These are phyloP conservation scores for Ophion costatus DNA, from an alignment of 2,888 invertebrate species.

Conservation along the genomic window DNA sequence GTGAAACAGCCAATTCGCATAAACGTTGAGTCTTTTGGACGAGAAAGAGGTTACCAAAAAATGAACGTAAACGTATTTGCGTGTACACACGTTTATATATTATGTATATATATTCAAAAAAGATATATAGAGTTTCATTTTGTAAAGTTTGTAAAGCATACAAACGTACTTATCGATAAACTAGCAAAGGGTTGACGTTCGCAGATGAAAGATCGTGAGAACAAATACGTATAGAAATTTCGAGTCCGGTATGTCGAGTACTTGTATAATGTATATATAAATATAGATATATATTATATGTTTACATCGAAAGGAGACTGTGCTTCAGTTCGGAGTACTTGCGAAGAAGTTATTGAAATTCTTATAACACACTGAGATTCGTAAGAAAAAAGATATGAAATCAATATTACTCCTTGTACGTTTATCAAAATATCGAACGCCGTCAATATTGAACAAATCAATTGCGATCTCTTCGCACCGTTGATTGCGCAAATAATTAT, in stretches of 20 bases:
- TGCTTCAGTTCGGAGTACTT: slow-evolving; percentile 55
- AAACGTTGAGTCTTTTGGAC: slow-evolving; percentile 24
- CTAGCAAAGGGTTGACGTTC: slow-evolving; percentile 41
- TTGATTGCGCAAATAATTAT: slow-evolving; percentile 14
- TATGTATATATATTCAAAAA: slow-evolving; percentile 47
- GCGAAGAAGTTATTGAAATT: slow-evolving; percentile 17
- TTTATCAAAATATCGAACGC: slow-evolving; percentile 54
- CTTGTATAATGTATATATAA: slow-evolving; percentile 29
- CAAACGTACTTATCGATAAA: slow-evolving; percentile 36
- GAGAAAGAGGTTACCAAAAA: slow-evolving; percentile 36
- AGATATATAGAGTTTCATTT: slow-evolving; percentile 27
- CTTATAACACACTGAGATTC: slow-evolving; percentile 38
- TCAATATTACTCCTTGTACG: slow-evolving; percentile 34
- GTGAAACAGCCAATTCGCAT: slow-evolving; percentile 31
- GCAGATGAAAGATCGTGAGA: slow-evolving; percentile 46
- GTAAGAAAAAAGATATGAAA: neutral
- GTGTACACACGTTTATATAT: slow-evolving; percentile 40
- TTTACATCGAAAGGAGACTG: slow-evolving; percentile 53
- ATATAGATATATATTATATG: slow-evolving; percentile 20
- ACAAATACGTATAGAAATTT: slow-evolving; percentile 51
- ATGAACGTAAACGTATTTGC: slow-evolving; percentile 47
- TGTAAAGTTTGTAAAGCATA: slow-evolving; percentile 47
- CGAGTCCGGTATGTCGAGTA: slow-evolving; percentile 38
- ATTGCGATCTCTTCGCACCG: slow-evolving; percentile 27
- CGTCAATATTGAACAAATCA: slow-evolving; percentile 25